phyloP scores from a whole-genome alignment of 1,140 invertebrate genomes.

The Anastatus disparis region DNA sequence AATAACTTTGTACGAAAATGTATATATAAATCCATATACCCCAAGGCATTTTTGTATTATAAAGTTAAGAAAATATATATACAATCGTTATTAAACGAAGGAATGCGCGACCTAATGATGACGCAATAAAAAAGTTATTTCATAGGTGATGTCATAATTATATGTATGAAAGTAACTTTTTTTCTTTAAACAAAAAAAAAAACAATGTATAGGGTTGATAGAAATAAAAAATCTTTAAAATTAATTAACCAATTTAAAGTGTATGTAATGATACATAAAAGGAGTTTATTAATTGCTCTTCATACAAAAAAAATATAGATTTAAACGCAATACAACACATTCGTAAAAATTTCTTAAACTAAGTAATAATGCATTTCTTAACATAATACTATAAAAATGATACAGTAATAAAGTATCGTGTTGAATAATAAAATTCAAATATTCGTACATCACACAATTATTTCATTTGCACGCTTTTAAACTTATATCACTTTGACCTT shows the following conservation, averaged over 20 bases:
- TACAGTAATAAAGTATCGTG: no score
- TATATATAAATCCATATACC: no score
- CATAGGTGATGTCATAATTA: constrained; percentile 8
- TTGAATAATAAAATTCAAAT: not conserved
- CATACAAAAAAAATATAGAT: constrained; percentile 26
- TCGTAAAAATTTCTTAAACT: constrained; percentile 2
- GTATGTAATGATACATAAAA: not conserved
- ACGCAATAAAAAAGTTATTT: constrained; percentile 1
- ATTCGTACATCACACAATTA: constrained; percentile 24
- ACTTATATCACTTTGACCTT: constrained; percentile 32
- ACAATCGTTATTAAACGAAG: not conserved
- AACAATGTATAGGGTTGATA: not conserved
- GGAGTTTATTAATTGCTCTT: constrained; percentile 23
- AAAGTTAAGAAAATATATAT: not conserved
- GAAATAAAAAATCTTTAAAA: not conserved
- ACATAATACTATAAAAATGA: constrained; percentile 2
- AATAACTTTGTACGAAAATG: no score
- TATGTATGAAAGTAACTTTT: not conserved
- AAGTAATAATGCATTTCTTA: constrained; percentile 19
- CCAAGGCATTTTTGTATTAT: not conserved
- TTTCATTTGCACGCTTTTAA: constrained; percentile 23
- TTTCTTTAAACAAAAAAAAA: not conserved
- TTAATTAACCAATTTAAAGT: not conserved
- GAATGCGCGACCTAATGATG: not conserved
- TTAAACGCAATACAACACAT: not conserved